phyloP scores from a whole-genome alignment of 2,113 vertebrate species.

The Mobula hypostoma region DNA sequence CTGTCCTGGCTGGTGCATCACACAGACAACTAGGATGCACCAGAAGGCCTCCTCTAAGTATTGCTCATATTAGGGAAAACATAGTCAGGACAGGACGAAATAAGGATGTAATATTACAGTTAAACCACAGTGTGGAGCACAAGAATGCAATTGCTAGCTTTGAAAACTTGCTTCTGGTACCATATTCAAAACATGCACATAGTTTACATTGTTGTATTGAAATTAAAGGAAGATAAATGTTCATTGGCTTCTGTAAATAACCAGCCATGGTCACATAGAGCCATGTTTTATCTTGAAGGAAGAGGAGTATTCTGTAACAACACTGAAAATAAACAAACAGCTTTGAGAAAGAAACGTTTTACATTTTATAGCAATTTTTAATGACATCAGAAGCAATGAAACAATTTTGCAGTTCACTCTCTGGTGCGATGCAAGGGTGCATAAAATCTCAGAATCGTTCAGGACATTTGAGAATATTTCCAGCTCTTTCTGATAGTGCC shows the following conservation, averaged over 20 bases:
- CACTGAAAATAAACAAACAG: not conserved
- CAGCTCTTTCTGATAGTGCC: not conserved
- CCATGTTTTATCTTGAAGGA: not conserved
- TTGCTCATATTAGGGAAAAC: not conserved
- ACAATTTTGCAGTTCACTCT: not conserved
- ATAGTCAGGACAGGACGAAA: not conserved
- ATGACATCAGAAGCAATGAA: not conserved
- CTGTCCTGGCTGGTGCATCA: too few species aligned
- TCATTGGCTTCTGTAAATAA: not conserved
- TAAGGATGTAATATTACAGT: not conserved
- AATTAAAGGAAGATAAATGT: not conserved
- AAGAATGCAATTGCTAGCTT: not conserved
- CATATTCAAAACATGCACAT: not conserved
- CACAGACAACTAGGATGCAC: too few species aligned
- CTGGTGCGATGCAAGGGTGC: not conserved
- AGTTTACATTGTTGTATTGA: not conserved
- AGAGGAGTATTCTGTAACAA: not conserved
- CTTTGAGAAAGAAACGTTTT: not conserved
- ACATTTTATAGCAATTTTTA: not conserved
- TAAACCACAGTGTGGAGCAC: conserved; percentile 29
- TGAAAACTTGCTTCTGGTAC: not conserved
- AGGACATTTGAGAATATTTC: not conserved
- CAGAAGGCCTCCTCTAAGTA: not conserved
- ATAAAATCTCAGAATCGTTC: not conserved
- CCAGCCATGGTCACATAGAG: not conserved